A percentile compares a stretch with the other conserved stretches of the same genome.
Evolutionary conservation across 2,888 invertebrate genomes (phyloP).

Genomic region (Melitaea athalia): DNA sequence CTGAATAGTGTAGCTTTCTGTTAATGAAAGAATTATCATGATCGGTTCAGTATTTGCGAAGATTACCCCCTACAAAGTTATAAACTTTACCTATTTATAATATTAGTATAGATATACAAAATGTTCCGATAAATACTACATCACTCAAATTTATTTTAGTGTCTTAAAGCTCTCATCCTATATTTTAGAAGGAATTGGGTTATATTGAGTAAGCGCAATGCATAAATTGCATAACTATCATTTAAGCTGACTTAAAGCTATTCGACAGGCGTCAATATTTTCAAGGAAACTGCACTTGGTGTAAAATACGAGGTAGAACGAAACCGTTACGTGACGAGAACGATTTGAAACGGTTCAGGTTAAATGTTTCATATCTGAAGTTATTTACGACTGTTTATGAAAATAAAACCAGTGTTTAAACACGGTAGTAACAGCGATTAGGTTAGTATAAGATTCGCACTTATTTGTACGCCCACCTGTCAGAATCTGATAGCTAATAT

Average conservation of each 20-base stretch:
- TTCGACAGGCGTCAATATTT: conserved; percentile 31
- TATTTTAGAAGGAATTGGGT: background rate
- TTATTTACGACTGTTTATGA: conserved; percentile 3
- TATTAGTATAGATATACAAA: too few relatives aligned
- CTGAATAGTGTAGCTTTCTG: too few relatives aligned
- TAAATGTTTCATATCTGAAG: conserved; percentile 2
- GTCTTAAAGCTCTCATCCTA: background rate
- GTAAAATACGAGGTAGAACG: conserved; percentile 15
- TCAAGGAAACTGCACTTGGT: conserved; percentile 27
- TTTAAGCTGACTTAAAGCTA: conserved; percentile 19
- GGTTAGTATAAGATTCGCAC: background rate
- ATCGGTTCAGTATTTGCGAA: too few relatives aligned
- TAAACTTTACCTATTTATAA: too few relatives aligned
- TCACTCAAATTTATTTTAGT: background rate
- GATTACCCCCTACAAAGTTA: too few relatives aligned
- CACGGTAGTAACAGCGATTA: background rate
- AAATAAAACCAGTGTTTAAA: background rate
- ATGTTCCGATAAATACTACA: background rate
- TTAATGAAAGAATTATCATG: too few relatives aligned
- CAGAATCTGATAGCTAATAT: background rate
- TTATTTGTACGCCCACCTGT: background rate
- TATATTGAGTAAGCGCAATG: background rate
- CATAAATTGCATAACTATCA: conserved; percentile 20
- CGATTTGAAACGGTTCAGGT: conserved; percentile 22
- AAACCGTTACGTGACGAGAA: conserved; percentile 22